Base-by-base conservation (phyloP, 2,113 vertebrate genomes). In the Rhadina sibilatrix region DNA sequence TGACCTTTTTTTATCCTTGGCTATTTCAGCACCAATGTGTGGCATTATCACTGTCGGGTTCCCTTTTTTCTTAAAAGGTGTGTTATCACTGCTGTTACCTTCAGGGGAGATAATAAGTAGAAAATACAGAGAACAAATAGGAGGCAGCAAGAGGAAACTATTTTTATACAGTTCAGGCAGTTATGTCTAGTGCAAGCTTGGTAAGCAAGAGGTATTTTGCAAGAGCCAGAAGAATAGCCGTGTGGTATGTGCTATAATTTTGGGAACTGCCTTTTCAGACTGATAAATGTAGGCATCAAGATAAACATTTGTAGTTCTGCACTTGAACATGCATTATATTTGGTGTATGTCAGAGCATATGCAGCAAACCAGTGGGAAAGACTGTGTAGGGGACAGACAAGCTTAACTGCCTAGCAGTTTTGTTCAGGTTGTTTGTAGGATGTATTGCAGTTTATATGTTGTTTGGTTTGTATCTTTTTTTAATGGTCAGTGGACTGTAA, bases 261-360 rank as follows among this genome's bases (percentile, higher is more conserved):
- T 87, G 20, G 74, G 54, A 87, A 19, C 24, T 82, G 40, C 44
- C 37, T 93, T 72, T 93, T 72, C 23, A 69, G 66, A 2, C 20
- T 49, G 53, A 68, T 80, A 46, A 69, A 33, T 28, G 12, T 10
- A 47, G 83, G 54, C 59, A 65, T 37, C 0, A 4, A 44, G 66
- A 15, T 65, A 69, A 83, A 76, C 17, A 16, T 54, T 87, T 87
- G 33, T 84, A 42, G 24, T 82, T 59, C 5, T 0, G 7, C 37
- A 13, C 28, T 47, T 76, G 59, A 52, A 23, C 6, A 3, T 5
- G 8, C 0, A 0, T 86, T 86, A 7, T 21, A 10, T 38, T 70
- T 0, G 0, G 14, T 79, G 1, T 12, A 4, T 5, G 14, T 59
- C 14, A 9, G 64, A 30, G 49, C 0, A 1, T 19, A 0, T 4